Base-by-base conservation (phyloP, 2,888 invertebrate genomes). In the Keiferia lycopersicella region DNA sequence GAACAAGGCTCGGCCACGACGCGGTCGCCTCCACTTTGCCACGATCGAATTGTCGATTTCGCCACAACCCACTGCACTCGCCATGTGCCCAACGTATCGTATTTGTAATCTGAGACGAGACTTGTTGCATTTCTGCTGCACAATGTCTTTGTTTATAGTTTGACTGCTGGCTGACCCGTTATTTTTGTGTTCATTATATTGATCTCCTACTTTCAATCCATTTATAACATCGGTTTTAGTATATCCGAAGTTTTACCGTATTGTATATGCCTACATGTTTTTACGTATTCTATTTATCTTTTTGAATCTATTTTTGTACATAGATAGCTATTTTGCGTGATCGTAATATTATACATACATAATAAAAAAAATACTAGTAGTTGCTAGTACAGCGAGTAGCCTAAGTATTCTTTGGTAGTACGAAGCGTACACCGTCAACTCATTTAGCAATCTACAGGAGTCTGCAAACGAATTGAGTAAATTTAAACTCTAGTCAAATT, bases 41-140 rank as follows among this genome's bases (percentile, higher is more conserved):
- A 80, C 80, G 82, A 81, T 73, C 79, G 78, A 78, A 80, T 79
- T 83, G 83, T 80, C 84, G 80, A 86, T 86, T 87, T 82, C 66
- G 75, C 71, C 76, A 76, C 86, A 82, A 82, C 71, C 74, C 78
- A 86, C 67, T 86, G 86, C 80, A 77, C 86, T 78, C 83, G 79
- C 81, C 84, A 83, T 84, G 76, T 86, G 84, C 75, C 72, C 69
- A 70, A 74, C 78, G 73, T 79, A 79, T 83, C 83, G 76, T 78
- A 76, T 83, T 80, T 75, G 86, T 83, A 86, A 89, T 80, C 74
- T 73, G 81, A 89, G 79, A 85, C 80, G 66, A 66, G 73, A 76
- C 78, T 77, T 81, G 79, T 81, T 80, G 74, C 78, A 78, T 79
- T 80, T 76, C 77, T 76, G 74, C 73, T 76, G 70, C 68, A 73